Base-by-base conservation (phyloP, 2,113 vertebrate species). In the Cranoglanis bouderius region DNA sequence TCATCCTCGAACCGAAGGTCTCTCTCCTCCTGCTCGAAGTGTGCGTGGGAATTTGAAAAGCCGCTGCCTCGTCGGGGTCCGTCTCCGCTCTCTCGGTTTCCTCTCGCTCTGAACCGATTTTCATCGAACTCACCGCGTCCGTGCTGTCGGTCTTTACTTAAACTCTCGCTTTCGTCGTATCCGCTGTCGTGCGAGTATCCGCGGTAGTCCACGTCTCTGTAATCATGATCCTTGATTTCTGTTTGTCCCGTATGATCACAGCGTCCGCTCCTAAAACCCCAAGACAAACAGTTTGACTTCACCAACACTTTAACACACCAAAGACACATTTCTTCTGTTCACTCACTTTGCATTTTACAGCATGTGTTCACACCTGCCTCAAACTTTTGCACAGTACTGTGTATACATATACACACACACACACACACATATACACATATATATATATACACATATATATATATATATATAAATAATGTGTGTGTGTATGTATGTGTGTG, bases 151-250 rank as follows among this genome's bases (percentile, higher is more conserved):
- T 19, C 82, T 35, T 63, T 95, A 92, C n/a, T 61, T 19, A 59
- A 46, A 12, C 35, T 57, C 6, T 83, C 77, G 82, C 38, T 61
- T 24, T n/a, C 51, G 19, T 75, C 35, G 12, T 53, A 53, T 1
- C 94, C 93, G 1, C 94, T 93, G 35, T 95, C 95, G 82, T 94
- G 94, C 24, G 93, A 92, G 83, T 94, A 95, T 19, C 90, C 94
- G n/a, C 95, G 89, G 81, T 97, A 96, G 88, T 97, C 97, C 97
- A 97, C 97, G 86, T 98, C 97, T 55, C 95, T 93, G 87, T 97
- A 97, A 91, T 97, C 97, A 51, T 97, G 96, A 83, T 97, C 96
- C 3, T 94, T 94, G 21, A 91, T 91, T 51, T 92, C 92, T 85
- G 95, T 95, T 49, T 97, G 97, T 70, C 97, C 97, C 32, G 95